Conservation (phyloP, 1,140 invertebrate species). For the Leptinotarsa defecta region DNA sequence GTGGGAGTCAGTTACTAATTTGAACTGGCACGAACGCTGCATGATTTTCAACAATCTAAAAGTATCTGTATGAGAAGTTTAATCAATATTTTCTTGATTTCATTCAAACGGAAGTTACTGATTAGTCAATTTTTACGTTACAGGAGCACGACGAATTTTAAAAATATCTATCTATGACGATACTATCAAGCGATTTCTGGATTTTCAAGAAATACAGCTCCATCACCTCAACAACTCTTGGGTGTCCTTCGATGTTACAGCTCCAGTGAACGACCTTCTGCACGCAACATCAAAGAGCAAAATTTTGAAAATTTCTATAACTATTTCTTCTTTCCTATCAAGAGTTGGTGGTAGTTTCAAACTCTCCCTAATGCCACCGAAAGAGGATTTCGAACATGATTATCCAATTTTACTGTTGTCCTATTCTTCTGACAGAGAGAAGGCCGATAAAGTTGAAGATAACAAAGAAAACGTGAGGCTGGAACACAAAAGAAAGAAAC, state of each 20-base stretch:
- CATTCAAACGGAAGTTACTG: neutral
- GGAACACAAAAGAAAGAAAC: conserved; percentile 34
- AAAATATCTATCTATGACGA: conserved; percentile 49
- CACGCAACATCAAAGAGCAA: conserved; percentile 32
- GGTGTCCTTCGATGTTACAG: conserved; percentile 51
- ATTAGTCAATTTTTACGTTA: neutral
- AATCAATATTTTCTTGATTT: neutral
- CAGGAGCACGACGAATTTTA: conserved; percentile 45
- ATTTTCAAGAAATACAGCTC: conserved; percentile 41
- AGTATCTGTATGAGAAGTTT: no score
- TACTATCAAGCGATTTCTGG: conserved; percentile 32
- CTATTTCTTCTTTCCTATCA: conserved; percentile 37
- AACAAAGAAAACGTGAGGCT: conserved; percentile 2
- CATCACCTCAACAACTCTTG: conserved; percentile 51
- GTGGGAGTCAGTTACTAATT: no score
- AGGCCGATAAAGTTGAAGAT: conserved; percentile 13
- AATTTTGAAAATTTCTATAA: conserved; percentile 46
- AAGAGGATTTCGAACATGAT: conserved; percentile 51
- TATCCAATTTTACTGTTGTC: conserved; percentile 52
- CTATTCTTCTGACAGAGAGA: conserved; percentile 41
- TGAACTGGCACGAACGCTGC: no score
- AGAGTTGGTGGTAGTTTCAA: conserved; percentile 40
- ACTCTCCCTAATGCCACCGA: conserved; percentile 48
- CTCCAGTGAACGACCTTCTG: conserved; percentile 41
- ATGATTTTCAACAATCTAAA: no score